phyloP scores from a whole-genome alignment of 1,140 invertebrate genomes.

The Triops cancriformis region DNA sequence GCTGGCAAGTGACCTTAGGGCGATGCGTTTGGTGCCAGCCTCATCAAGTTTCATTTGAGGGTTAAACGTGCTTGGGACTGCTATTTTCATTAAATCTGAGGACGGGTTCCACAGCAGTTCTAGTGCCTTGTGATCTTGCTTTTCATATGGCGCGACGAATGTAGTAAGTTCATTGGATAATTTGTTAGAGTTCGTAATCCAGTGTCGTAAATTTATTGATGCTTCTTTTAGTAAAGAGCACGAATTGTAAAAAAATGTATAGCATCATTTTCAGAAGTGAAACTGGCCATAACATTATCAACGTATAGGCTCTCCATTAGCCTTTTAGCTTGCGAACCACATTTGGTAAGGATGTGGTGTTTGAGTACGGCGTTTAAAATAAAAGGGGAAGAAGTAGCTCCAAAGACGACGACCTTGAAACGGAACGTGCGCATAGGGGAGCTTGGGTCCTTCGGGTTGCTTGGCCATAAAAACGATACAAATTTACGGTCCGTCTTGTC shows the following conservation, averaged over 20 bases:
- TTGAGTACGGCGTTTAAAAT: slow-evolving; percentile 18
- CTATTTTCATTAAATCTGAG: no score
- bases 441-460: background rate
- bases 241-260: background rate
- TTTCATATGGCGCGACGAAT: no score
- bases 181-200: background rate
- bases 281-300: no score
- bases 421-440: no score
- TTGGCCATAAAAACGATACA: slow-evolving; percentile 31
- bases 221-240: slow-evolving; percentile 2
- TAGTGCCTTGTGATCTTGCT: no score
- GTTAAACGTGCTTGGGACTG: no score
- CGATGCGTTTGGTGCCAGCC: no score
- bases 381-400: slow-evolving; percentile 21
- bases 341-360: background rate
- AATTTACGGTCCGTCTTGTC: slow-evolving; percentile 26
- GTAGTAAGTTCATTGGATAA: no score
- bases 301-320: background rate
- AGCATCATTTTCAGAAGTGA: no score
- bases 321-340: background rate
- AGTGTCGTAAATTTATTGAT: background rate
- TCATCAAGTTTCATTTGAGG: no score
- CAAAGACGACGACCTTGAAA: slow-evolving; percentile 15
- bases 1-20: no score
- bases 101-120: no score